phyloP scores from a whole-genome alignment of 92 coral and sea anemone species.

The Virgularia gustaviana region DNA sequence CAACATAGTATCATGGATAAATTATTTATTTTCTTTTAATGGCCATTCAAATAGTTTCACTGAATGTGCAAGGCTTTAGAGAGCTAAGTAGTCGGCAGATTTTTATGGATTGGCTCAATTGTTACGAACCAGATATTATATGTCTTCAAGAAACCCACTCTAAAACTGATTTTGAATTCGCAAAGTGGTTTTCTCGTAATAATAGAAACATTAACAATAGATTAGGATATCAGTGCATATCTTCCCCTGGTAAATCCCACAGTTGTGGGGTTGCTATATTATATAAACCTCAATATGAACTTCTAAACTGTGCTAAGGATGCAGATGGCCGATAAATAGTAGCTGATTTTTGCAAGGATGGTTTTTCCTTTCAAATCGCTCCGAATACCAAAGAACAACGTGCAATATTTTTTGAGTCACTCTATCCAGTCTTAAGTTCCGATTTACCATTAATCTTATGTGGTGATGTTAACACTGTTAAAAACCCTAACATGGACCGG shows the following conservation, averaged over 20 bases:
- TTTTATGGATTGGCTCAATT: too few species aligned
- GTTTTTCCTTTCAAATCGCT: neutral
- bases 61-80: neutral
- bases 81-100: neutral
- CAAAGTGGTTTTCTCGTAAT: neutral
- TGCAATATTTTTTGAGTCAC: too few species aligned
- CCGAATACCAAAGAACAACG: neutral
- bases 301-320: neutral
- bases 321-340: neutral
- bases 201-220: neutral
- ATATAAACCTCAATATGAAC: neutral
- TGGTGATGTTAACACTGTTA: neutral
- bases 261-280: neutral
- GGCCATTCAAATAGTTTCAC: too few species aligned
- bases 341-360: neutral
- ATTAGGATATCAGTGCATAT: neutral
- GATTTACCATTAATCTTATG: neutral
- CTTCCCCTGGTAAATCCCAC: neutral
- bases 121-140: too few species aligned
- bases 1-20: too few species aligned
- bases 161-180: neutral
- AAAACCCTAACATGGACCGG: neutral
- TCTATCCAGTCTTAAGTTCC: neutral
- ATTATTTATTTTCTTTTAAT: too few species aligned
- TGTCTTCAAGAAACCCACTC: too few species aligned